phyloP scores from a whole-genome alignment of 2,113 vertebrate species.

The Archocentrus centrarchus region DNA sequence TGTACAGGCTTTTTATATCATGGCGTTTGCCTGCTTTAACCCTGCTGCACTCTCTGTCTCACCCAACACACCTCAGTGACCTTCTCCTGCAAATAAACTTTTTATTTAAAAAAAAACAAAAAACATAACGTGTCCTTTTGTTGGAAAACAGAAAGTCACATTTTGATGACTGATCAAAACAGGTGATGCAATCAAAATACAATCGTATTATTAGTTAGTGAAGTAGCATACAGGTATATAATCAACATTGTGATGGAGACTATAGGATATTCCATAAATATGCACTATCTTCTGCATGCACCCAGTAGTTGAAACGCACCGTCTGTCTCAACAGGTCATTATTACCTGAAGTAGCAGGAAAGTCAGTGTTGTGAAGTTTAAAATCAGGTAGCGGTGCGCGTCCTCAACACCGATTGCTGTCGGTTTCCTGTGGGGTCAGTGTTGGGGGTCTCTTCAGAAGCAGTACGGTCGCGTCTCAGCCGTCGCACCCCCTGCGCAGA shows the following conservation, averaged over 20 bases:
- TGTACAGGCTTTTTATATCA: slow-evolving; percentile 71
- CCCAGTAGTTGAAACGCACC: not conserved
- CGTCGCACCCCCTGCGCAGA: not conserved
- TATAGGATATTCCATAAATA: not conserved
- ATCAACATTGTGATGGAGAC: not conserved
- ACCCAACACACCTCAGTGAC: slow-evolving; percentile 43
- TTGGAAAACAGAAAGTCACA: not conserved
- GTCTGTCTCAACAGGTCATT: slow-evolving; percentile 1
- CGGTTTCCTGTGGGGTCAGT: not conserved
- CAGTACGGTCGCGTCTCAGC: not conserved
- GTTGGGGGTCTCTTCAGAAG: slow-evolving; percentile 14
- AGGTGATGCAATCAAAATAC: not conserved
- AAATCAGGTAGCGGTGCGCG: not conserved
- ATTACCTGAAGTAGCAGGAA: slow-evolving; percentile 70
- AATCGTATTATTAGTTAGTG: not conserved
- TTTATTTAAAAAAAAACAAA: not conserved
- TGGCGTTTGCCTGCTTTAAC: slow-evolving; percentile 60
- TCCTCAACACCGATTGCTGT: slow-evolving; percentile 17
- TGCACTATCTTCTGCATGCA: not conserved
- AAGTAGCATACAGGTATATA: not conserved
- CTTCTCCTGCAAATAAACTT: slow-evolving; percentile 37
- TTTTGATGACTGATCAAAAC: not conserved
- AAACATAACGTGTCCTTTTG: not conserved
- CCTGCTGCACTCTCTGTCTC: slow-evolving; percentile 35
- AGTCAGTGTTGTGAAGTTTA: not conserved